Evolutionary conservation across 2,797 vertebrate species (phyloP), one percentile per base, ranked within the genome.

Genomic region (Notoglanidium macrostoma): DNA sequence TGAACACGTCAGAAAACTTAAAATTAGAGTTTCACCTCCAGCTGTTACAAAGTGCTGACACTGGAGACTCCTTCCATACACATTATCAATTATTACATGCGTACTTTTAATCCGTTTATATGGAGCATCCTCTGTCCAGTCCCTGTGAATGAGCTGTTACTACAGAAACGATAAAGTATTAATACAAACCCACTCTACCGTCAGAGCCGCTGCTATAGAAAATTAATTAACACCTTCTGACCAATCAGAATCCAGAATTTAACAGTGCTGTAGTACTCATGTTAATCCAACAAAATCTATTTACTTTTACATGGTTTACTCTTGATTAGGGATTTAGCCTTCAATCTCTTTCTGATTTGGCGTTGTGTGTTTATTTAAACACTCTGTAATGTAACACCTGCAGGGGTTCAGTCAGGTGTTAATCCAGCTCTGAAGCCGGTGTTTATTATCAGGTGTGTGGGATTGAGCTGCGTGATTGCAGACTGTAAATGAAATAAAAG

Each of bases 401-500:
- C 74, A 29, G 26, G 14, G 5, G 74, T 29, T 14, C 70, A 46
- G 15, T 17, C 49, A 77, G n/a, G 46, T 55, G n/a, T 55, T 55
- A 77, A 54, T 32, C n/a, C 15, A 54, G 49, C 49, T 54, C 73
- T 0, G 46, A 19, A 6, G 14, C 1, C 49, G 2, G n/a, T 54
- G 74, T 55, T 74, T 55, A 77, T 77, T 77, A 77, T 55, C 74
- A 77, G 74, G 51, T 32, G 74, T 78, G 74, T 54, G 74, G 74
- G 74, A 19, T 78, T 78, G 17, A 54, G n/a, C 49, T 54, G 74
- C 49, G 14, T 54, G 73, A 76, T 54, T 54, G 74, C 29, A 32
- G 51, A 55, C 51, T 29, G 51, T 55, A 78, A 78, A 78, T 55
- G 17, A 32, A 78, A 55, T 32, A 78, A 35, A 65, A 29, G 61